Base-by-base conservation (phyloP, 2,888 invertebrate species). In the Sicus ferrugineus region DNA sequence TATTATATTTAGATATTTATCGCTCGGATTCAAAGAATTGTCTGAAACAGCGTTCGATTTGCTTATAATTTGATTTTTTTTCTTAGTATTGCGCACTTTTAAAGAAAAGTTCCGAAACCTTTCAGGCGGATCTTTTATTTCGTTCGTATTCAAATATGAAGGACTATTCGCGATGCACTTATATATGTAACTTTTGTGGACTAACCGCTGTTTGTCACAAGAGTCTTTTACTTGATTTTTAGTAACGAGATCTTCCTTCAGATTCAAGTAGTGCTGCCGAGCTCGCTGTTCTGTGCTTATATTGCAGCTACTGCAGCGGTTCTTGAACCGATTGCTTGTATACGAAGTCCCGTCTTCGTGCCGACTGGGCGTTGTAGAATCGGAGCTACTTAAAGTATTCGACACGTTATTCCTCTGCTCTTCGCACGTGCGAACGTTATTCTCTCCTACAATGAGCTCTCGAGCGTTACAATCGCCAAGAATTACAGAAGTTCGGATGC, bases 141-240 rank as follows among this genome's bases (percentile, higher is more conserved):
- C 84, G 71, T 81, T 85, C 70, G 81, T 81, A 73, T 81, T 83
- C 68, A 85, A 76, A 74, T 85, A 84, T 74, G 85, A 84, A 38
- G 85, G 83, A 78, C 85, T 85, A 70, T 83, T 84, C 30, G 84
- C 82, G 56, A 85, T 82, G 77, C 83, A 85, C 80, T 85, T 85
- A 73, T 85, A 84, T 73, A 85, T 84, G 75, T 84, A 84, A 42
- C 83, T 83, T 74, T 84, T 83, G 73, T 84, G 83, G 65, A 83
- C 82, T 75, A 83, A 74, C 72, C 84, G 78, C 74, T 84, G 81
- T 68, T 83, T 83, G 68, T 84, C 81, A 62, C 75, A 76, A 71
- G 76, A 79, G 73, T 76, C 77, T 58, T 80, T 79, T 72, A 74
- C 77, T 54, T 78, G 78, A 67, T 76, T 54, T 54, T 75, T 66